Evolutionary conservation across 2,113 vertebrate species (phyloP).

Genomic region (Salvelinus namaycush): DNA sequence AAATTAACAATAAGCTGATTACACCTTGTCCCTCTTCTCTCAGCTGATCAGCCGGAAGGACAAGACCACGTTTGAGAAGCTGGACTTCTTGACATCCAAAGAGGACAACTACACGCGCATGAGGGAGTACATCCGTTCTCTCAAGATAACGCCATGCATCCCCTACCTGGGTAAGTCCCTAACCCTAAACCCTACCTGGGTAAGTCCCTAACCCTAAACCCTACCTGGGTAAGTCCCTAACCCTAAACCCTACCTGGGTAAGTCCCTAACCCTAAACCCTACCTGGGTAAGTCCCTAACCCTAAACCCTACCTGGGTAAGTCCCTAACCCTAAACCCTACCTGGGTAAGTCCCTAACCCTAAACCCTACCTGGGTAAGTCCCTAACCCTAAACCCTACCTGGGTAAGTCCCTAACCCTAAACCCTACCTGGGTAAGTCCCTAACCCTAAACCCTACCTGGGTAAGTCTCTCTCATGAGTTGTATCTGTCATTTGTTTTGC

Average conservation of each 20-base stretch:
- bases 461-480: too few species aligned
- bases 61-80: conserved; percentile 90
- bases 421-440: conserved; percentile 85
- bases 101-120: conserved; percentile 94
- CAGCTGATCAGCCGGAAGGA: conserved; percentile 92
- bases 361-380: background rate
- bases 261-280: too few species aligned
- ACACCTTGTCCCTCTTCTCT: background rate
- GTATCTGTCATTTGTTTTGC: too few species aligned
- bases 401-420: conserved; percentile 65
- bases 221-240: conserved; percentile 57
- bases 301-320: background rate
- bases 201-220: background rate
- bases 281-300: conserved; percentile 65
- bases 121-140: conserved; percentile 87
- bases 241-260: background rate
- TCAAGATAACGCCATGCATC: conserved; percentile 92
- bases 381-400: too few species aligned
- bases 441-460: background rate
- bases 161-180: conserved; percentile 85
- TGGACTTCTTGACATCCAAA: conserved; percentile 91
- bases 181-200: background rate
- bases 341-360: conserved; percentile 62
- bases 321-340: too few species aligned
- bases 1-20: background rate